Base-by-base conservation (phyloP, 1,140 invertebrate genomes). In the Zaprionus vittiger region DNA sequence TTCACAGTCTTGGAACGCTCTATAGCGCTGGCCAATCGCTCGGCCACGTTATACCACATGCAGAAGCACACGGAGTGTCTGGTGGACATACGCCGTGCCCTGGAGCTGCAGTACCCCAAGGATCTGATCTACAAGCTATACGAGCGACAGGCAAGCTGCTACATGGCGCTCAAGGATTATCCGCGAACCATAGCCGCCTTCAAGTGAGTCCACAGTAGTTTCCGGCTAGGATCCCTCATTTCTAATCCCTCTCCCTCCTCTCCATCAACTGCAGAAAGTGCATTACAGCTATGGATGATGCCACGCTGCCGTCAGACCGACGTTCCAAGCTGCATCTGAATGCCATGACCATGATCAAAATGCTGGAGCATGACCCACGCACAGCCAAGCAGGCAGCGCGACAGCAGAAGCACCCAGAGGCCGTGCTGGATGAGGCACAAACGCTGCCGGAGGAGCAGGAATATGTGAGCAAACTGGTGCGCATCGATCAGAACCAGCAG, bases 1-100 rank as follows among this genome's bases (percentile, higher is more conserved):
- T 24, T 9, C 49, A 9, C 80, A 94, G 94, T 92, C 67, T 93
- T 94, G 86, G 95, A 97, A 55, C 83, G 97, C 2, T 94, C 97
- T 1, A 95, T 98, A 47, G 94, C 96, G 3, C 94, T 96, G 73
- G 97, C 97, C 4, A 99, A 99, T 93, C 95, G 98, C 60, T 98
- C 98, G 12, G 98, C 98, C 1, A 95, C 96, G 1, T 93, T 98
- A 5, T 97, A 96, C 87, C 97, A 98, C 91, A 87, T 98, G 87
- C 94, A 96, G 60, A 94, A 95, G 65, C 79, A 95, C 92, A 93
- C 96, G 78, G 93, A 95, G 26, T 94, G 96, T 0, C 82, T 97
- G 14, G 87, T 93, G 6, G 97, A 98, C 85, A 96, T 97, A 28
- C 93, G 95, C n/a, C 93, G 95, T 37, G 95, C 96, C 9, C 83